Conservation (phyloP, 1,140 invertebrate genomes). For the Drosophila pandora region DNA sequence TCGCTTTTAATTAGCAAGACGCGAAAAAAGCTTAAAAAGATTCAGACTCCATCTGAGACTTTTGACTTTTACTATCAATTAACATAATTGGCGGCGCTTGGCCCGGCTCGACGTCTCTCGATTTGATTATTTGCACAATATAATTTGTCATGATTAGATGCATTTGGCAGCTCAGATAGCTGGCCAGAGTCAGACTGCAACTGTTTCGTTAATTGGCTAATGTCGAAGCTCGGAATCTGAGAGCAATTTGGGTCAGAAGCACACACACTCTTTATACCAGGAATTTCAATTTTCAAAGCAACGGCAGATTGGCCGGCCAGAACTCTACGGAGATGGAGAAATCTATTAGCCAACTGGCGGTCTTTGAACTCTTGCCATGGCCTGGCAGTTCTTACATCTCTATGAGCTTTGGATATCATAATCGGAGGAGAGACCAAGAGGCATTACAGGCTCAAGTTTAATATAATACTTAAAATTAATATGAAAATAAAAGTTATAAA, state of each 20-base stretch:
- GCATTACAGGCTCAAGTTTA: too few species aligned
- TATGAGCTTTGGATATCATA: slow-evolving; percentile 71
- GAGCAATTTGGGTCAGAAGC: slow-evolving; percentile 48
- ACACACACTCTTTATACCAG: not conserved
- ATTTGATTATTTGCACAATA: slow-evolving; percentile 63
- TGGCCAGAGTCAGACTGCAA: not conserved
- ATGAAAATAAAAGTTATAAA: not conserved
- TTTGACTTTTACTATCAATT: slow-evolving; percentile 76
- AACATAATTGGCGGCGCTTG: slow-evolving; percentile 72
- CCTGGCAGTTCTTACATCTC: not conserved
- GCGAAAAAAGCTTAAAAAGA: slow-evolving; percentile 2
- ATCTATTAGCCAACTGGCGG: slow-evolving; percentile 57
- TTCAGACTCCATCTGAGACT: slow-evolving; percentile 22
- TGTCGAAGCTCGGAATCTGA: slow-evolving; percentile 3
- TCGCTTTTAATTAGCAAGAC: slow-evolving; percentile 66
- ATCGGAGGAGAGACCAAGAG: slow-evolving; percentile 38
- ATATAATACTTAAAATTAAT: too few species aligned
- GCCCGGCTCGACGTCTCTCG: slow-evolving; percentile 30
- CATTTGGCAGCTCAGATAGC: slow-evolving; percentile 39
- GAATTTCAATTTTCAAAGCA: slow-evolving; percentile 44
- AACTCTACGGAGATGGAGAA: slow-evolving; percentile 31
- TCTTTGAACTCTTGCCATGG: slow-evolving; percentile 50
- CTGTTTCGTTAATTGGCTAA: slow-evolving; percentile 28
- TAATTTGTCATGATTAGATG: slow-evolving; percentile 54
- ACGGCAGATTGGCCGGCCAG: slow-evolving; percentile 31